Percentiles rank a stretch among this genome's conserved stretches.
These are phyloP conservation scores for Hemicentrotus pulcherrimus DNA, from an alignment of 35 echinoderm and acorn worm genomes.

Conservation along the genomic window DNA sequence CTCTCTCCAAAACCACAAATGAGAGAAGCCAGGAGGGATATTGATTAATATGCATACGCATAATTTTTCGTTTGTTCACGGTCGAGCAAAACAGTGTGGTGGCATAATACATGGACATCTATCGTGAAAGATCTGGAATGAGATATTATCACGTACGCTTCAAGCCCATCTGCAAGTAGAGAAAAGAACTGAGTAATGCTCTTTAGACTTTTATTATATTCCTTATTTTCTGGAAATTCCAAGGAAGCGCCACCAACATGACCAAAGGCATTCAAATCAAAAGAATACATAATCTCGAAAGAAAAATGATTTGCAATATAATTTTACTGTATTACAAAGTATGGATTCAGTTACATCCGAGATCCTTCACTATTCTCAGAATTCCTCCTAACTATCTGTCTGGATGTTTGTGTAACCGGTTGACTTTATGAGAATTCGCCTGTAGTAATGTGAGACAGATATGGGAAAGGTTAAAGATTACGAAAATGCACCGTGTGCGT, in stretches of 20 bases:
- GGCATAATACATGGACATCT: background rate
- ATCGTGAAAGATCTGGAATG: background rate
- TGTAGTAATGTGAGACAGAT: background rate
- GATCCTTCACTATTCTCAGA: background rate
- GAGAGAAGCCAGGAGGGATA: background rate
- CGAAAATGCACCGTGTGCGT: background rate
- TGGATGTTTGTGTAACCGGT: background rate
- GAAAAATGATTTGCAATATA: background rate
- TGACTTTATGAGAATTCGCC: background rate
- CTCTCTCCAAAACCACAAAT: background rate
- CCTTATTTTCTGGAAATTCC: background rate
- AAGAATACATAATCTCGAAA: background rate
- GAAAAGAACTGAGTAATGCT: background rate
- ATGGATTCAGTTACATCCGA: background rate
- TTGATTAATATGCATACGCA: slow-evolving; percentile 4
- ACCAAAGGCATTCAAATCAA: background rate
- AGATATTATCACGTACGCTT: background rate
- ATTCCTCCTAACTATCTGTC: background rate
- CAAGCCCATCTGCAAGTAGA: background rate
- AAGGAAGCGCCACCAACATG: too few species aligned
- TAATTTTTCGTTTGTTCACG: background rate
- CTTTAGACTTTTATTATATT: background rate
- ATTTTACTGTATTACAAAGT: background rate
- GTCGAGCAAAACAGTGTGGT: background rate
- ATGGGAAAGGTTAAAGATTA: background rate